These are phyloP conservation scores for Opisthocomus hoazin DNA, from an alignment of 2,113 vertebrate species.

Conservation along the genomic window DNA sequence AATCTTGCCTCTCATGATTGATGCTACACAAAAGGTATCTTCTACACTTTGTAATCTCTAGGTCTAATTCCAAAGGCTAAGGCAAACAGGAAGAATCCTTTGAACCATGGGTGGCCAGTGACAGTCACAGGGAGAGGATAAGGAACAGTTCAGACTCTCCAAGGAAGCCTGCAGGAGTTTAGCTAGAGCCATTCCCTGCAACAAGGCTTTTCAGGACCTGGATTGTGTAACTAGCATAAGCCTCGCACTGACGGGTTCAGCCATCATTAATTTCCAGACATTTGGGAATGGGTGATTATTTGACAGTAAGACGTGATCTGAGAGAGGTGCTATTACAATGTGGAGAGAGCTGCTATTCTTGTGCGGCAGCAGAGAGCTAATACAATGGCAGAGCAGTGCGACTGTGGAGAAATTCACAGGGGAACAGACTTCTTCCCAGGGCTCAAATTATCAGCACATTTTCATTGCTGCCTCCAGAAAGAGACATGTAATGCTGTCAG, in stretches of 20 bases:
- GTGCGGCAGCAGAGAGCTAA: slow-evolving; percentile 54
- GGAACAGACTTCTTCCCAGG: slow-evolving; percentile 56
- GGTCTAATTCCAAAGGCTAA: not conserved
- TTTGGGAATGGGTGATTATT: slow-evolving; percentile 35
- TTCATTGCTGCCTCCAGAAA: slow-evolving; percentile 62
- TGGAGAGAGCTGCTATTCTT: slow-evolving; percentile 39
- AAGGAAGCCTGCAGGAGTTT: not conserved
- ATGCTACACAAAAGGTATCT: not conserved
- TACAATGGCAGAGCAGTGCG: slow-evolving; percentile 50
- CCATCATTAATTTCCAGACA: slow-evolving; percentile 26
- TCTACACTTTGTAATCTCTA: not conserved
- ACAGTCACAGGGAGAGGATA: not conserved
- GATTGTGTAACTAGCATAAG: not conserved
- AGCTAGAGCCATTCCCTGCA: not conserved
- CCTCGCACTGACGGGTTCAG: not conserved
- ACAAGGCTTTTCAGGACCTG: not conserved
- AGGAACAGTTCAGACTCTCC: not conserved
- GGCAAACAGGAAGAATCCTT: not conserved
- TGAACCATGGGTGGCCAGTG: not conserved
- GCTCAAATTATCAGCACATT: slow-evolving; percentile 69
- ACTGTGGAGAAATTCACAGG: slow-evolving; percentile 54
- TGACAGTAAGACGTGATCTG: slow-evolving; percentile 8
- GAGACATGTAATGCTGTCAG: slow-evolving; percentile 61
- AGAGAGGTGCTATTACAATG: slow-evolving; percentile 29
- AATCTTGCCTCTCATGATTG: not conserved